phyloP scores from a whole-genome alignment of 2,888 invertebrate species.

The Cephonodes hylas region DNA sequence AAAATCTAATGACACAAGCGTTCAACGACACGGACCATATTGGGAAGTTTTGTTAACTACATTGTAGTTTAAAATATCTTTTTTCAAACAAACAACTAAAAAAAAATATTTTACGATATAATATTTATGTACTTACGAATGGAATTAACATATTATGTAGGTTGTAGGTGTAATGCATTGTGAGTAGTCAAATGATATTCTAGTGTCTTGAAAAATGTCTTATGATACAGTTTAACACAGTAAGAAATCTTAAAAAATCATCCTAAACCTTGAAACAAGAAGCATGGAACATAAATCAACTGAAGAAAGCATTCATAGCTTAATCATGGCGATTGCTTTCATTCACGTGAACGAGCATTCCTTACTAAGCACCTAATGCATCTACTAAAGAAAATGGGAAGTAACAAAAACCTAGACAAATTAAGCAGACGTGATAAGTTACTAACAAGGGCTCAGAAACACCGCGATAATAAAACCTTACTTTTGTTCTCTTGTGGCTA shows the following conservation, averaged over 20 bases:
- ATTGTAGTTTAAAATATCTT: too few relatives aligned
- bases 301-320: neutral
- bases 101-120: too few relatives aligned
- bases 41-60: too few relatives aligned
- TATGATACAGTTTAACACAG: too few relatives aligned
- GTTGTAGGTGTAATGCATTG: too few relatives aligned
- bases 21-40: too few relatives aligned
- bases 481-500: neutral
- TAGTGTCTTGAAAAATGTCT: too few relatives aligned
- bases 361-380: slow-evolving; percentile 3
- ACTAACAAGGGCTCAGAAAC: slow-evolving; percentile 21
- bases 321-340: neutral
- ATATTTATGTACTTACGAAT: too few relatives aligned
- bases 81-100: too few relatives aligned
- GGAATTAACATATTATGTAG: too few relatives aligned
- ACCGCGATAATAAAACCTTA: slow-evolving; percentile 24
- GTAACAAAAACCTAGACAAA: slow-evolving; percentile 36
- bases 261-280: neutral
- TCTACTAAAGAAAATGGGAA: slow-evolving; percentile 17
- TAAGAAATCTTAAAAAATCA: neutral
- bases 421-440: slow-evolving; percentile 43
- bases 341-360: slow-evolving; percentile 7
- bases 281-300: neutral
- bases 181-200: too few relatives aligned
- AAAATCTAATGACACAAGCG: too few relatives aligned